Conservation (phyloP, 1,140 invertebrate species). For the Drosophila tani region DNA sequence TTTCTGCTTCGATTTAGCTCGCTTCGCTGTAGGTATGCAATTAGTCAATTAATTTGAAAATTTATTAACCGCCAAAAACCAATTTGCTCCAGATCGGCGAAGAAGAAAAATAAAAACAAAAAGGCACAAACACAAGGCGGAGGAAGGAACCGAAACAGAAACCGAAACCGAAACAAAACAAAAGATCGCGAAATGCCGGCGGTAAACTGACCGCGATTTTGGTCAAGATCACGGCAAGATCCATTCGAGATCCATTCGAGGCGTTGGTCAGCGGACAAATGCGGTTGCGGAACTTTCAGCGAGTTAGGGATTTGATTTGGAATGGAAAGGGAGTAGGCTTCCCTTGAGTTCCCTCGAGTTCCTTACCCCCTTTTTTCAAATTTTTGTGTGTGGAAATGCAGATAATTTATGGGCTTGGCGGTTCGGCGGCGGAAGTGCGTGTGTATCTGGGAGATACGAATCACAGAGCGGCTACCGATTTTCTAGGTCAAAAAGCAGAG, state of each 20-base stretch:
- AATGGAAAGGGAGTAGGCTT: slow-evolving; percentile 19
- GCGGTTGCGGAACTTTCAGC: slow-evolving; percentile 67
- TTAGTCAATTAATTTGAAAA: slow-evolving; percentile 84
- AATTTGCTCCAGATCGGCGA: slow-evolving; percentile 73
- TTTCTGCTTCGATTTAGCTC: slow-evolving; percentile 6
- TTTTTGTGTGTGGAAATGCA: slow-evolving; percentile 41
- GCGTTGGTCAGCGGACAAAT: slow-evolving; percentile 70
- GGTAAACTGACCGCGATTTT: slow-evolving; percentile 61
- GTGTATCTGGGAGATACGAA: slow-evolving; percentile 74
- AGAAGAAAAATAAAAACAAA: slow-evolving; percentile 41
- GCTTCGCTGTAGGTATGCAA: slow-evolving; percentile 74
- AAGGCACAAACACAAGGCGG: slow-evolving; percentile 37
- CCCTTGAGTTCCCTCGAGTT: background rate
- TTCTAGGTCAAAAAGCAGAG: slow-evolving; percentile 72
- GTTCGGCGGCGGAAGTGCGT: slow-evolving; percentile 73
- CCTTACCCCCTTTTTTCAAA: background rate
- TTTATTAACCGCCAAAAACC: slow-evolving; percentile 83
- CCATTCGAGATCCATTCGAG: slow-evolving; percentile 46
- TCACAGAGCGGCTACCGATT: slow-evolving; percentile 43
- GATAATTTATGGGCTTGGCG: slow-evolving; percentile 71
- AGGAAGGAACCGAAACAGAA: slow-evolving; percentile 2
- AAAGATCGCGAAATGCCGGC: slow-evolving; percentile 68
- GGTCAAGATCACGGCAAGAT: slow-evolving; percentile 37
- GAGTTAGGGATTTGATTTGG: slow-evolving; percentile 54
- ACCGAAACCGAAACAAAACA: slow-evolving; percentile 8